Conservation (phyloP, 2,888 invertebrate genomes). For the Melinaea menophilus region DNA sequence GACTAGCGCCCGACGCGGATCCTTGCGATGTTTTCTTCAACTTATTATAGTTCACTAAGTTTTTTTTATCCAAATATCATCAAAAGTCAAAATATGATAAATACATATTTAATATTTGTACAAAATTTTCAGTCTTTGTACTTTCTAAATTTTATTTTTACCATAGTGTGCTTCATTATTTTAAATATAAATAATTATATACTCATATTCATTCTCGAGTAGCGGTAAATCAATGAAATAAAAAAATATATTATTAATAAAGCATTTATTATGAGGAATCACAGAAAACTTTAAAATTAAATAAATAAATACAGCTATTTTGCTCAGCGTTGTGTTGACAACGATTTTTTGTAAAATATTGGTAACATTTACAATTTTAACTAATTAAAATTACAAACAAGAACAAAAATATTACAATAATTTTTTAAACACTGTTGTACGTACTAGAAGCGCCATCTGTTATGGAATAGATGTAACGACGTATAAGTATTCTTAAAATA, state of each 20-base stretch:
- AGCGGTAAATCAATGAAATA: background rate
- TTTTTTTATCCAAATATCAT: no score
- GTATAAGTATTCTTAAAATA: background rate
- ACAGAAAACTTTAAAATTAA: conserved; percentile 43
- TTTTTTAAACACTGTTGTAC: background rate
- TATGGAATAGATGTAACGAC: conserved; percentile 12
- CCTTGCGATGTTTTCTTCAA: no score
- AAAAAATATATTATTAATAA: conserved; percentile 38
- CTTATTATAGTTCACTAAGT: no score
- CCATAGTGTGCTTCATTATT: no score
- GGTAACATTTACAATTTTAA: background rate
- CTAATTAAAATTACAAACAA: background rate
- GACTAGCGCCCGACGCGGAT: no score
- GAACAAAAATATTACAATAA: background rate
- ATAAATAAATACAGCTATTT: conserved; percentile 2
- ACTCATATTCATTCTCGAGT: no score
- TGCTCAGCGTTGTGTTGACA: background rate
- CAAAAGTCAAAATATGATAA: no score
- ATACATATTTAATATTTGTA: no score
- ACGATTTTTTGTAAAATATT: conserved; percentile 3
- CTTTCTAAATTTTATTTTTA: no score
- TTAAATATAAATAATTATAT: no score
- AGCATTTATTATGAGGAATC: conserved; percentile 58
- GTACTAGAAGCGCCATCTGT: conserved; percentile 17
- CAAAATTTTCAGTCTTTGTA: no score